Evolutionary conservation across 1,140 invertebrate genomes (phyloP), one percentile per base, ranked within the genome.

Genomic region (Liolophura sinensis): DNA sequence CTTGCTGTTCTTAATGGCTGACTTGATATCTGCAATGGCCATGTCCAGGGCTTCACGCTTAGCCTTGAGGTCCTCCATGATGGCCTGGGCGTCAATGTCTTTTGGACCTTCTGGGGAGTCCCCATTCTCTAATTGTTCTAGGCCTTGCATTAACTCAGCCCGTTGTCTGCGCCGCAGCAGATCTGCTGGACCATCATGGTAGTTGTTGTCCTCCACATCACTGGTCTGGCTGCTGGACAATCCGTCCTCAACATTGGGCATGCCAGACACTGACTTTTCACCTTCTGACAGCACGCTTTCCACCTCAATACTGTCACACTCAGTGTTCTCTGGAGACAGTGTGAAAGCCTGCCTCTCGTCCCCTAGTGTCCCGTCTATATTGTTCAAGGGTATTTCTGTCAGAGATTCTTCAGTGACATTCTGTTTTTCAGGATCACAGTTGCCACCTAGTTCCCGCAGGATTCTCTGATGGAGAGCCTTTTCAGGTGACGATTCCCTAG

Each of bases 191-290:
- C 76, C 76, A 49, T 70, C 71, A 46, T 65, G 67, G 47, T 76
- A 76, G 62, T 78, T 71, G 62, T 78, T 75, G 81, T 95, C 95
- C 79, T 96, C 95, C 0, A 90, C 92, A 83, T 97, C 95, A 73
- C 93, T 96, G 3, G 91, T 92, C 79, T 96, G 94, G 18, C 94
- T 95, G 68, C 57, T 94, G 90, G 70, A 97, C 79, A 69, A 76
- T 15, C 95, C 95, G 85, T 98, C 95, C 84, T 97, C 95, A 15
- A 97, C 88, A n/a, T 96, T 91, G 0, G 96, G 96, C 92, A 97
- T 93, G 72, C 92, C 91, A 70, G 89, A 72, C 14, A 74, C 74
- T 12, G 78, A 76, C 51, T 83, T 84, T 14, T 85, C 87, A 62
- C 83, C 85, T 56, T 85, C 78, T 7, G 85, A 86, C 7, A 82